These are phyloP conservation scores for Andrena hattorfiana DNA, from an alignment of 2,888 invertebrate species.

Conservation along the genomic window DNA sequence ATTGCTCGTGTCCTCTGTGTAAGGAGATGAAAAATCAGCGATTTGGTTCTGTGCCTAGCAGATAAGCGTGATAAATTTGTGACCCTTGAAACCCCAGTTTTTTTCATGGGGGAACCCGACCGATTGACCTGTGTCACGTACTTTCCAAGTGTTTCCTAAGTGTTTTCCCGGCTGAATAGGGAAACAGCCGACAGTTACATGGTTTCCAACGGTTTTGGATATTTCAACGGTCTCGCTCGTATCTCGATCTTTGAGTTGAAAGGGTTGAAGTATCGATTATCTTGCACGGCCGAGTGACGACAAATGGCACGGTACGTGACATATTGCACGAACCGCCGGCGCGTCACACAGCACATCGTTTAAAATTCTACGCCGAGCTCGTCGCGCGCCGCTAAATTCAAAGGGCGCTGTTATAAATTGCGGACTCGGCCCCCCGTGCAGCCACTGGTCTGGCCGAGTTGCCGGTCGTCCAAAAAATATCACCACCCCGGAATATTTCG, in stretches of 20 bases:
- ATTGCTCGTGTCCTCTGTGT: too few species aligned
- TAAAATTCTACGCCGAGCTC: conserved; percentile 68
- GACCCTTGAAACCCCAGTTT: too few species aligned
- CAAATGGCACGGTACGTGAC: conserved; percentile 36
- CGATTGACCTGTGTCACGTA: too few species aligned
- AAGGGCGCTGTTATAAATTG: conserved; percentile 71
- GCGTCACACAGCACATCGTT: conserved; percentile 58
- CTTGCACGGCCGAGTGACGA: conserved; percentile 6
- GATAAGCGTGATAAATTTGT: too few species aligned
- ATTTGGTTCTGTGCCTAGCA: too few species aligned
- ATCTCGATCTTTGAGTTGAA: not conserved
- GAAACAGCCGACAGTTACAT: too few species aligned
- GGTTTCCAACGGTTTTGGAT: too few species aligned
- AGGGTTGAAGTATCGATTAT: conserved; percentile 7
- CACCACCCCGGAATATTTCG: conserved; percentile 66
- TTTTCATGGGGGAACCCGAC: too few species aligned
- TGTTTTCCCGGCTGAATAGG: too few species aligned
- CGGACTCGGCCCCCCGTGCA: conserved; percentile 32
- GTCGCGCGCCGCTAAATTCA: conserved; percentile 68
- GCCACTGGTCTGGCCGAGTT: conserved; percentile 4
- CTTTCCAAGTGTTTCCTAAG: too few species aligned
- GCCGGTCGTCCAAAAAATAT: conserved; percentile 61
- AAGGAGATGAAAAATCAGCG: too few species aligned
- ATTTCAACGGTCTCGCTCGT: too few species aligned
- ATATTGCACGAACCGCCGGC: conserved; percentile 53